Base-by-base conservation (phyloP, 2,797 vertebrate genomes). In the Malurus leucopterus region DNA sequence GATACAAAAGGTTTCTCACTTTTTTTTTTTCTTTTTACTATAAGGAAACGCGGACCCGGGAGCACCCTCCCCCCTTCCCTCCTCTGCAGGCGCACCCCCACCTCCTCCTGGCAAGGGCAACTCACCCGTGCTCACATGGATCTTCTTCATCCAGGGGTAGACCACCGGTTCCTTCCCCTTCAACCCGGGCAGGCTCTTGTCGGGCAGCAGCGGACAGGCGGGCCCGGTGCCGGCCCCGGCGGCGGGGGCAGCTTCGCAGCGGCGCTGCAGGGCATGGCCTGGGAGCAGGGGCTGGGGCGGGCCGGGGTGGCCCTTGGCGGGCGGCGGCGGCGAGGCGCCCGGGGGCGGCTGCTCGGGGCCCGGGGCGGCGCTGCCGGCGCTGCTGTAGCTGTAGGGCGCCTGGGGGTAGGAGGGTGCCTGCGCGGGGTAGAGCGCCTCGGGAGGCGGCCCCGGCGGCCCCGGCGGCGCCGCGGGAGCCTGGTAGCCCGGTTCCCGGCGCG, bases 101-200 rank as follows among this genome's bases (percentile, higher is more conserved):
- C 94, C 94, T 93, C 75, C 84, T 90, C 73, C 87, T 65, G 95
- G 94, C 96, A 97, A 95, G 93, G 95, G 96, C 96, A 97, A 99
- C 99, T 98, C 98, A 99, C 99, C 98, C 96, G 95, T 98, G 98
- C 96, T 98, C 97, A 98, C 98, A 97, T 99, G 99, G 96, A 99
- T 98, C 98, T 99, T 99, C 98, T 99, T 99, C 99, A 99, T 99
- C 99, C 99, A 99, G 46, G 99, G 99, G 91, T 99, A 99, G 82
- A 99, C 99, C 96, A 99, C 98, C 86, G 99, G 99, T 96, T 99
- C 99, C 95, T 98, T 99, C 95, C 97, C 97, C 91, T 97, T 97
- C 88, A 96, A 72, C 75, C 96, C 96, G 46, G 95, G 92, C 70
- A 93, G 84, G 92, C 94, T 95, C 84, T 96, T 96, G 70, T 97